Evolutionary conservation across 2,888 invertebrate genomes (phyloP), one percentile per base, ranked within the genome.

Genomic region (Pterostichus niger): DNA sequence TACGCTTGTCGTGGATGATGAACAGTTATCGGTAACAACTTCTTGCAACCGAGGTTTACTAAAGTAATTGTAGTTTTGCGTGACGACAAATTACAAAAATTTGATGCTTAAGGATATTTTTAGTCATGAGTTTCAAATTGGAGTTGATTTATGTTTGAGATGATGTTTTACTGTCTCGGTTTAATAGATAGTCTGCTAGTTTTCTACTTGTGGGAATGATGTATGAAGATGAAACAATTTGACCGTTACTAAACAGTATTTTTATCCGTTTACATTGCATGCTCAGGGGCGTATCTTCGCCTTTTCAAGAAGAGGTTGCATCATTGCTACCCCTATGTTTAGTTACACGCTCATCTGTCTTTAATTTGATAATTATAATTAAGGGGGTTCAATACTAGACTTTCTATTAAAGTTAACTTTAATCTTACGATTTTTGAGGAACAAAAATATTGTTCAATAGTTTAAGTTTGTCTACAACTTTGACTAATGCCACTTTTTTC

Each of bases 161-260:
- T 68, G 40, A 40, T 44, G 44, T 40, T 35, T 68, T 33, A n/a
- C 33, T 33, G 31, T 33, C 61, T 68, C 13, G 44, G 3, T 11
- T 68, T 68, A 44, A 68, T 44, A 68, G 15, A 68, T 56, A 15
- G 56, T 56, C 17, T 40, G 44, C 68, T 68, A n/a, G 3, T 68
- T 68, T 68, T 68, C 15, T n/a, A 68, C 68, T 68, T 40, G 68
- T 15, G 13, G 10, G 44, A 7, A 33, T 61, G 61, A 61, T 33
- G 15, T 35, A 68, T 68, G 68, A 44, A n/a, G 68, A 68, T 68
- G 40, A 68, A 68, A 68, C 44, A 68, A 68, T 68, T 68, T 68
- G 68, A 44, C 15, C 40, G 44, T 40, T 68, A 44, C 40, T 44
- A 68, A 68, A 68, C 17, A n/a, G 68, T 44, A 44, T 40, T 68